Evolutionary conservation across 2,113 vertebrate genomes (phyloP), one percentile per base, ranked within the genome.

Genomic region (Ceyx melanurus): DNA sequence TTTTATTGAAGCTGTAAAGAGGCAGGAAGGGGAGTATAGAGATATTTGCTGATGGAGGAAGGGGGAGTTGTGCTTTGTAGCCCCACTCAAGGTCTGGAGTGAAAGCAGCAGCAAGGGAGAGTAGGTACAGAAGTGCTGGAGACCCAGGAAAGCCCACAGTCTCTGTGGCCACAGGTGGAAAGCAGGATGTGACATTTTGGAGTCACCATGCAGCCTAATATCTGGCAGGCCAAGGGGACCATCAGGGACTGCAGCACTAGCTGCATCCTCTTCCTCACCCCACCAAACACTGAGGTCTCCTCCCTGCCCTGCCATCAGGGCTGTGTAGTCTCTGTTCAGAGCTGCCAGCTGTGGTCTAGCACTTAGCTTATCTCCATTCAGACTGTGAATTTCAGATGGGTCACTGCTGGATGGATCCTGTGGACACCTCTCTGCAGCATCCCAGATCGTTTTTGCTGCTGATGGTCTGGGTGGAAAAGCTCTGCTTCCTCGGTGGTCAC

Each of bases 371-470:
- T 57, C n/a, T 76, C n/a, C 19, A 4, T 10, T 43, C 13, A 25
- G 57, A 35, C 7, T 4, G 0, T 14, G 85, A 62, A 40, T 50
- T 50, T 62, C 31, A 23, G 71, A 35, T 0, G 1, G 40, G 35
- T 17, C 45, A 9, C 5, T 5, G 26, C 16, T 9, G 2, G 77
- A 5, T 0, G 2, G 46, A 13, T 43, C 4, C 62, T 13, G 23
- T 2, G 56, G 48, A 10, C 54, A 1, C 2, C 0, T 2, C 50
- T 23, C 37, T 28, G 37, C 18, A 50, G 19, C 62, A 45, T 7
- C 2, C 33, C 1, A 2, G 9, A 5, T 19, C 0, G 0, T 8
- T 29, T 4, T 25, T 15, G 0, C 45, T 35, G 60, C 26, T 26
- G 58, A 19, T 5, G 28, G 7, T 28, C 28, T 3, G 3, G 37